Percentiles rank a stretch among this genome's conserved stretches.
Conservation (phyloP, 2,797 vertebrate species). For the Scarus forsteni region DNA sequence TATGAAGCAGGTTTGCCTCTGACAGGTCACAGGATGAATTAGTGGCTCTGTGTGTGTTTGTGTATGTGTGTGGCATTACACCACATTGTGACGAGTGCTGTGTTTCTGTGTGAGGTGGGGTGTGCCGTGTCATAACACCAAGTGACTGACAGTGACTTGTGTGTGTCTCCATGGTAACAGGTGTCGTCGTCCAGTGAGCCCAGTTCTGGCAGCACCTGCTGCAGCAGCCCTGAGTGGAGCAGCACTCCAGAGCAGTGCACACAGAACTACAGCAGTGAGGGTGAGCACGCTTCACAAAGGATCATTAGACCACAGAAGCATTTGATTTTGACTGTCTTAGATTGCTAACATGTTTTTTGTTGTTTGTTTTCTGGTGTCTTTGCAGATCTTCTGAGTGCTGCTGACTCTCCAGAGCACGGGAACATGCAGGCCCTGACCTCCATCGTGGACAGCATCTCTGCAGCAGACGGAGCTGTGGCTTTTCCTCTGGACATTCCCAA, state of each 20-base stretch:
- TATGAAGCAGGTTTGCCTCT: conserved; percentile 1
- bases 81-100: conserved; percentile 12
- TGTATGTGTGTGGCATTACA: conserved; percentile 18
- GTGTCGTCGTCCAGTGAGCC: conserved; percentile 91
- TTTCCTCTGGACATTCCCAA: conserved; percentile 88
- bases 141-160: conserved; percentile 84
- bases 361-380: conserved; percentile 11
- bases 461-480: conserved; percentile 83
- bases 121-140: conserved; percentile 74
- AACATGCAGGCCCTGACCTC: conserved; percentile 93
- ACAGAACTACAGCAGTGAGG: conserved; percentile 81
- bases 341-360: no score
- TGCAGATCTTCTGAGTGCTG: conserved; percentile 89
- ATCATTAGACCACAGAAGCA: conserved; percentile 13
- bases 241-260: conserved; percentile 87
- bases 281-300: conserved; percentile 52
- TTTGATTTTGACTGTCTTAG: no score
- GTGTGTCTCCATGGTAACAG: conserved; percentile 79
- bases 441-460: conserved; percentile 94
- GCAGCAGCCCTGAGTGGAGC: conserved; percentile 97
- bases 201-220: conserved; percentile 93
- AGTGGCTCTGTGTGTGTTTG: neutral
- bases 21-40: conserved; percentile 5
- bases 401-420: conserved; percentile 87
- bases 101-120: conserved; percentile 63